Evolutionary conservation across 2,888 invertebrate genomes (phyloP), one percentile per base, ranked within the genome.

Genomic region (Stenichneumon culpator): DNA sequence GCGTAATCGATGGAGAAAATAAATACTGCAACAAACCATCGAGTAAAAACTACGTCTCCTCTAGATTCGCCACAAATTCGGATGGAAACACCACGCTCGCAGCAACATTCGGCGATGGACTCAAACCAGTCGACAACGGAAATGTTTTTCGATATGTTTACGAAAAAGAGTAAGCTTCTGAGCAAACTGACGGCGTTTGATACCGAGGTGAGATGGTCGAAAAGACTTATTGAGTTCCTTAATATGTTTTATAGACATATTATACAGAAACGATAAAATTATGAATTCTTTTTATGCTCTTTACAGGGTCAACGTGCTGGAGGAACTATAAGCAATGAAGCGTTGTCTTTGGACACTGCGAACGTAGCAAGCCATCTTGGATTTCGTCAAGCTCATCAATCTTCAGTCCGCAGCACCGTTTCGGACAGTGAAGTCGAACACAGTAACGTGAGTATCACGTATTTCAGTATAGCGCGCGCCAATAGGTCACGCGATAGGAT

Each of bases 361-460:
- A 97, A 97, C 93, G 97, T 97, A 94, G 97, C 97, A 91, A 97
- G 96, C 93, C 97, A 97, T 95, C 96, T 97, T 90, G 96, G 97
- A 92, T 97, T 95, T 95, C 94, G 96, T 95, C 94, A 95, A 95
- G 92, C 97, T 96, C 96, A 97, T 94, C 96, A 97, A 91, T 95
- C 96, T 91, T 95, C 95, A 67, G 97, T 98, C 95, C 97, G 98
- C 93, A 98, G 98, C 91, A 98, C 98, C 90, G 97, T 98, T 92
- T 99, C 98, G 90, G 99, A 99, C 94, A 98, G 98, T 93, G 99
- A 99, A 95, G 97, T 97, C 93, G 97, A 98, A 95, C 96, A 97
- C 94, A 96, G 97, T 94, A 97, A 97, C 95, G 98, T 98, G 96
- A 96, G 97, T 96, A 94, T 90, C 36, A 0, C 54, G 16, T 79